A percentile compares a stretch with the other conserved stretches of the same genome.
Evolutionary conservation across 2,888 invertebrate species (phyloP).

Genomic region (Uloborus plumipes): DNA sequence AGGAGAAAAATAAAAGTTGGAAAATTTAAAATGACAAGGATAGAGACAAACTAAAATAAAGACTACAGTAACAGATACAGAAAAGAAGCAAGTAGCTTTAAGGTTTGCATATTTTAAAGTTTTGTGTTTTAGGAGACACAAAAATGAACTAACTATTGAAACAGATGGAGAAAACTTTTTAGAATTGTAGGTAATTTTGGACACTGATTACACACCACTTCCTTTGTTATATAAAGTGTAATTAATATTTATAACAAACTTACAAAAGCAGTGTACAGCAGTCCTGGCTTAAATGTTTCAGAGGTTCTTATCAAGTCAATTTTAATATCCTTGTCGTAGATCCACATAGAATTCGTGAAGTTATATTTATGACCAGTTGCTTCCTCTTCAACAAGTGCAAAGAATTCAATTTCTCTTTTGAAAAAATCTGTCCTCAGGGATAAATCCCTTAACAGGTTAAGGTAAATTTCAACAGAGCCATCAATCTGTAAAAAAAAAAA

Average conservation of each 20-base stretch:
- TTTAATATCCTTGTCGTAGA: slow-evolving; percentile 84
- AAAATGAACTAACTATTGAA: too few species aligned
- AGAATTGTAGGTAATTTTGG: too few species aligned
- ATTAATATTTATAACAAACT: slow-evolving; percentile 68
- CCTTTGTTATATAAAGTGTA: too few species aligned
- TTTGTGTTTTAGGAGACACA: too few species aligned
- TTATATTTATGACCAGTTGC: slow-evolving; percentile 88
- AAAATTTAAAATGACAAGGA: too few species aligned
- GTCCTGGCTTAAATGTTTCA: slow-evolving; percentile 88
- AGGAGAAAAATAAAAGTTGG: too few species aligned
- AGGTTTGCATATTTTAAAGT: too few species aligned
- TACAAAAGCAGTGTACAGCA: slow-evolving; percentile 86
- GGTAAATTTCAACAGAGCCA: slow-evolving; percentile 83
- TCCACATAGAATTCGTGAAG: slow-evolving; percentile 79
- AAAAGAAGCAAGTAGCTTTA: too few species aligned
- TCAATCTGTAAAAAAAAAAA: slow-evolving; percentile 73
- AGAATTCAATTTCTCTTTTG: slow-evolving; percentile 84
- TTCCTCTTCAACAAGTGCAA: slow-evolving; percentile 91
- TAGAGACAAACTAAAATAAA: too few species aligned
- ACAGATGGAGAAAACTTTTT: too few species aligned
- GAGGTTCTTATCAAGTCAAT: slow-evolving; percentile 85
- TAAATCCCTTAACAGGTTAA: slow-evolving; percentile 82
- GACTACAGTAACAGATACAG: too few species aligned
- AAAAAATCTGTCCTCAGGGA: slow-evolving; percentile 83
- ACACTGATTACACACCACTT: too few species aligned